Evolutionary conservation across 2,888 invertebrate genomes (phyloP), one percentile per base, ranked within the genome.

Genomic region (Athalia cordata): DNA sequence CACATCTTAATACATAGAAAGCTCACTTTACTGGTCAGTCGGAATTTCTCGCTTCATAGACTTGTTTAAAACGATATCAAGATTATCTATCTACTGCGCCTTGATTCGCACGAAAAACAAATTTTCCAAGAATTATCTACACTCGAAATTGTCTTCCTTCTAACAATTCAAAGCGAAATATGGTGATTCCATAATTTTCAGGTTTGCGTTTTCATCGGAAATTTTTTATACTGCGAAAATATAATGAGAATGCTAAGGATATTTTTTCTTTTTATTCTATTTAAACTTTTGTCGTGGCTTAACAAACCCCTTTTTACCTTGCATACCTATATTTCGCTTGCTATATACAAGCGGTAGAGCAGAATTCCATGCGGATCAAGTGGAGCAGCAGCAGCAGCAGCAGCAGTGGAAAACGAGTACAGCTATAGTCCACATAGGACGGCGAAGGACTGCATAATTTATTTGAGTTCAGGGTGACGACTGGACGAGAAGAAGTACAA

Each of bases 1-100:
- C 29, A 75, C 75, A 61, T 75, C 75, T 75, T 62, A 75, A 75
- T 75, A 64, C 55, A 29, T 29, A 2, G 2, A 61, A 29, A 9
- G 50, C n/a, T 64, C 7, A 45, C 47, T 61, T 7, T 13, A 49
- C 11, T 15, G 75, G 62, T 75, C 50, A 49, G 43, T 75, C 43
- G 29, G 11, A 29, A 29, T 45, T 57, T 50, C 4, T 15, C 45
- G 62, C 50, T 50, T 62, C 47, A 43, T 11, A 59, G 45, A 13
- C 50, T 62, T 3, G 2, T 13, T 13, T 29, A 29, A 49, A 49
- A 75, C 75, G 49, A 49, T 50, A 64, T 52, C 75, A 43, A 61
- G 75, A 75, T 62, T 29, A 47, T 55, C n/a, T 29, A 29, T 29
- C 29, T 29, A 29, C 29, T 29, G 29, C 29, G 29, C 29, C 29